A percentile compares a stretch with the other conserved stretches of the same genome.
These are phyloP conservation scores for Leucania comma DNA, from an alignment of 2,888 invertebrate species.

Conservation along the genomic window DNA sequence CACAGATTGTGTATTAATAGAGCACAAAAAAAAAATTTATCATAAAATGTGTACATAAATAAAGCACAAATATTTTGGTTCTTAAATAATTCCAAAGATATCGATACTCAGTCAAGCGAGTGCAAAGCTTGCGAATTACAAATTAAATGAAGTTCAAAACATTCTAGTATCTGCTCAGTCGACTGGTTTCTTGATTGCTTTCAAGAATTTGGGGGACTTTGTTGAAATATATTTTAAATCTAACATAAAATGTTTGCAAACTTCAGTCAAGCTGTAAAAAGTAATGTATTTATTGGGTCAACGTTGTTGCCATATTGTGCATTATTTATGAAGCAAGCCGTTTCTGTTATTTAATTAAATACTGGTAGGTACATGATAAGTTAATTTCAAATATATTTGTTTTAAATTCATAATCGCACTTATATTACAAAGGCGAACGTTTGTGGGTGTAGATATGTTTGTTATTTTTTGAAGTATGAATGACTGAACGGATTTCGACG, in stretches of 20 bases:
- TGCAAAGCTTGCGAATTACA: neutral
- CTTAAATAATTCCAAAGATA: neutral
- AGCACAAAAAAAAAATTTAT: too few relatives aligned
- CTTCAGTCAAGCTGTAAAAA: neutral
- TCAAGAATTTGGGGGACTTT: slow-evolving; percentile 2
- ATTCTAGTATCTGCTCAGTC: slow-evolving; percentile 18
- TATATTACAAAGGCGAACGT: too few relatives aligned
- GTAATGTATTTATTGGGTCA: neutral
- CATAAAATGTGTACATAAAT: too few relatives aligned
- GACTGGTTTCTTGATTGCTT: slow-evolving; percentile 25
- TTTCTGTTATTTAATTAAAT: neutral
- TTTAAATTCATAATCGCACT: too few relatives aligned
- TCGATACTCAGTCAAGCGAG: neutral
- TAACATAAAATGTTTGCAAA: neutral
- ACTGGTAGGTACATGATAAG: too few relatives aligned
- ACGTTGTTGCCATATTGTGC: neutral
- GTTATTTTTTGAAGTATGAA: too few relatives aligned
- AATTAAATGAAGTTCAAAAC: slow-evolving; percentile 27
- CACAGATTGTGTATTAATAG: neutral
- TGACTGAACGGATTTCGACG: too few relatives aligned
- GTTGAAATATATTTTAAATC: neutral
- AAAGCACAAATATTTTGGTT: neutral
- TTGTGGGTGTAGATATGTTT: too few relatives aligned
- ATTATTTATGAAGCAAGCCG: neutral
- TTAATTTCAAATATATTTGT: too few relatives aligned